Conservation (phyloP, 2,797 vertebrate species). For the Neosilurus mollespiculum region DNA sequence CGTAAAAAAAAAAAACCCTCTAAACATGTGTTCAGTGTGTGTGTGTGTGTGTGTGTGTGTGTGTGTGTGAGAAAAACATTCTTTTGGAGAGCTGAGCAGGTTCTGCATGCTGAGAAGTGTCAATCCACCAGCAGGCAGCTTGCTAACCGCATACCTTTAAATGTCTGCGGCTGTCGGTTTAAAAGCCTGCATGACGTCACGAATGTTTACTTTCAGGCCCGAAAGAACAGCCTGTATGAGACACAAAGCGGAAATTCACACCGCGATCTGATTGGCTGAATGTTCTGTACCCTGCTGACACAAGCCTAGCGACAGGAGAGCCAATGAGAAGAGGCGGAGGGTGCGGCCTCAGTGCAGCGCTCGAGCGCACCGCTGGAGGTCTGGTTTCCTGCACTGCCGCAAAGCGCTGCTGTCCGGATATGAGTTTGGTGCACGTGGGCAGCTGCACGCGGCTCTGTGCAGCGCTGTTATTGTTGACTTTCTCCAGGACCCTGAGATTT, state of each 20-base stretch:
- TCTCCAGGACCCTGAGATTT: constrained; percentile 11
- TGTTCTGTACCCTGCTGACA: constrained; percentile 56
- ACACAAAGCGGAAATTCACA: constrained; percentile 54
- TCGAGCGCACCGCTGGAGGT: constrained; percentile 49
- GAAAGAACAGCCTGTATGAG: constrained; percentile 53
- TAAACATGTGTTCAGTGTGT: too few species aligned
- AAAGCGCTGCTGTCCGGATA: constrained; percentile 39
- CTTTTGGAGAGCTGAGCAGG: neutral
- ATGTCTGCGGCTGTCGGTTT: constrained; percentile 64
- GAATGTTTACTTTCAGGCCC: constrained; percentile 43
- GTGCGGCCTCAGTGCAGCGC: constrained; percentile 43
- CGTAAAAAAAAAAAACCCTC: too few species aligned
- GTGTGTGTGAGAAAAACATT: neutral
- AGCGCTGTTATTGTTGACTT: neutral
- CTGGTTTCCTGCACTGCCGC: constrained; percentile 51
- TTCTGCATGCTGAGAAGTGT: neutral
- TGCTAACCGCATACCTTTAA: constrained; percentile 57
- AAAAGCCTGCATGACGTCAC: constrained; percentile 69
- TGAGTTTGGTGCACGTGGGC: constrained; percentile 35
- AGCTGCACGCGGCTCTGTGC: constrained; percentile 52
- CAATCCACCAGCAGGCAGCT: neutral
- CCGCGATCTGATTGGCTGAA: constrained; percentile 64
- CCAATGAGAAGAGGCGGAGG: constrained; percentile 67
- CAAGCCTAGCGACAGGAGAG: constrained; percentile 68
- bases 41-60: neutral